Evolutionary conservation across 2,113 vertebrate species (phyloP).

Genomic region (Menura novaehollandiae): DNA sequence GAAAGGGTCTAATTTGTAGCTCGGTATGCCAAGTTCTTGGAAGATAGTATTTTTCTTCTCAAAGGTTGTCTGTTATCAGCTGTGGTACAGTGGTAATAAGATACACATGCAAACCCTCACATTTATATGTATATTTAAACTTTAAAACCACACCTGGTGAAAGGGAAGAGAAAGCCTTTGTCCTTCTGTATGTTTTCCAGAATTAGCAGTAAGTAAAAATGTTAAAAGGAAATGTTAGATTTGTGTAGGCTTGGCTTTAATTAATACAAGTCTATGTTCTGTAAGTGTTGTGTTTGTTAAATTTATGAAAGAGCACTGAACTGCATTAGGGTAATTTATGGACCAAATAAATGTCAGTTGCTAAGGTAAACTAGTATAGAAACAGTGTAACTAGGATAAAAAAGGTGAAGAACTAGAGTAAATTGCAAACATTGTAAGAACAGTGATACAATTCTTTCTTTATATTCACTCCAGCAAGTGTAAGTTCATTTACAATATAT

Average conservation of each 20-base stretch:
- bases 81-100: neutral
- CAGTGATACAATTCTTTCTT: slow-evolving; percentile 37
- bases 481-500: slow-evolving; percentile 54
- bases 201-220: neutral
- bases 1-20: neutral
- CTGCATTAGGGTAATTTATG: slow-evolving; percentile 66
- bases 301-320: slow-evolving; percentile 58
- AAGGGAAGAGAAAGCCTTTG: slow-evolving; percentile 11
- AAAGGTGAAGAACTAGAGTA: slow-evolving; percentile 32
- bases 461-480: slow-evolving; percentile 19
- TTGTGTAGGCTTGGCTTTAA: slow-evolving; percentile 57
- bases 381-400: slow-evolving; percentile 38
- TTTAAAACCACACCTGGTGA: neutral
- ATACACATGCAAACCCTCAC: neutral
- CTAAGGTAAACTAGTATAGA: slow-evolving; percentile 42
- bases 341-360: slow-evolving; percentile 65
- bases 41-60: neutral
- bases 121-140: neutral
- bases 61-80: neutral
- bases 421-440: slow-evolving; percentile 35
- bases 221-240: slow-evolving; percentile 44
- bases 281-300: slow-evolving; percentile 50
- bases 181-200: neutral
- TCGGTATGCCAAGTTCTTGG: neutral
- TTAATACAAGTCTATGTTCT: slow-evolving; percentile 34